Conservation (phyloP, 2,113 vertebrate genomes). For the Stegostoma tigrinum region DNA sequence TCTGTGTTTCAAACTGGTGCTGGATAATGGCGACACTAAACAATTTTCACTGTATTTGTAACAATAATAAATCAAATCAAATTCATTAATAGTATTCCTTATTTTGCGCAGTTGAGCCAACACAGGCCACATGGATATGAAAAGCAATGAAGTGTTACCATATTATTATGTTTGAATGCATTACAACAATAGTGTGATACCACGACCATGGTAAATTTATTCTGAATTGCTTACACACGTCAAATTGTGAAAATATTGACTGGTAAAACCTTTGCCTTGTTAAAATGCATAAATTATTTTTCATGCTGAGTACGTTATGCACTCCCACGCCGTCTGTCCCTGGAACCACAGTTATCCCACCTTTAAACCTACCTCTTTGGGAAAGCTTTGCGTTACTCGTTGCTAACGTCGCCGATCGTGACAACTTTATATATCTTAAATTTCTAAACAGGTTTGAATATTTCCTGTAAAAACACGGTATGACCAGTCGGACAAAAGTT, state of each 20-base stretch:
- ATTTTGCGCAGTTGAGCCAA: neutral
- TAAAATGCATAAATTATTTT: neutral
- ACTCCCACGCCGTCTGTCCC: neutral
- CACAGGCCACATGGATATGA: neutral
- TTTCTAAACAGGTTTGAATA: neutral
- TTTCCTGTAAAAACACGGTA: neutral
- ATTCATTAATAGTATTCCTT: neutral
- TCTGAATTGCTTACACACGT: neutral
- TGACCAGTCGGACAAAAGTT: neutral
- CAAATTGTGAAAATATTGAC: neutral
- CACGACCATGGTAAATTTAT: neutral
- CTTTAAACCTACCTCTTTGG: neutral
- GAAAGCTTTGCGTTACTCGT: neutral
- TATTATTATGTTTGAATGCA: neutral
- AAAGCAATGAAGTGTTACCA: neutral
- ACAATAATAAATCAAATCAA: no score
- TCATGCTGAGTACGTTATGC: neutral
- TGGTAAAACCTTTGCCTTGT: neutral
- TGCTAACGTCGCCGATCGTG: neutral
- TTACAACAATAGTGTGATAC: neutral
- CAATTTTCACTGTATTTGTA: no score
- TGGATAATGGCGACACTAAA: no score
- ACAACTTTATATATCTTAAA: neutral
- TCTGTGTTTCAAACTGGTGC: no score
- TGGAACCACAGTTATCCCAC: neutral